These are phyloP conservation scores for Zapus hudsonius DNA, from an alignment of 2,113 vertebrate genomes.

Conservation along the genomic window DNA sequence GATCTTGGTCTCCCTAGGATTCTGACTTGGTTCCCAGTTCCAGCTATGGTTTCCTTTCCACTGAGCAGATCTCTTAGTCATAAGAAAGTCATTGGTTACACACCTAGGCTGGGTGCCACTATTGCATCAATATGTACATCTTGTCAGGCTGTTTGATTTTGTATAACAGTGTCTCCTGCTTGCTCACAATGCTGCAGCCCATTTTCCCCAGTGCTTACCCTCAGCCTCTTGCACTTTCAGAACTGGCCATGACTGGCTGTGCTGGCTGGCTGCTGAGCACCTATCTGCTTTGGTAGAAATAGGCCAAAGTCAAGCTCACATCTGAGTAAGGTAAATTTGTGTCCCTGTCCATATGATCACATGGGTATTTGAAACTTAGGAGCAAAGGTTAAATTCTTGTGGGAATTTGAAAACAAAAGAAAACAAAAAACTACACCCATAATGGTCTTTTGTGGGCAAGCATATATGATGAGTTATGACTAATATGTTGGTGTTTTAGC, in stretches of 20 bases:
- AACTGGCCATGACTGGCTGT: neutral
- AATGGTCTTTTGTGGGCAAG: neutral
- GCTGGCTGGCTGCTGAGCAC: neutral
- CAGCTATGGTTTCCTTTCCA: too few relatives aligned
- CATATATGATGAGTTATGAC: neutral
- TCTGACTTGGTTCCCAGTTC: too few relatives aligned
- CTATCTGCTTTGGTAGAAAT: neutral
- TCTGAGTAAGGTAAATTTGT: neutral
- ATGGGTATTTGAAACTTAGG: neutral
- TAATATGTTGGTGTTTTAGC: neutral
- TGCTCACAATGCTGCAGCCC: too few relatives aligned
- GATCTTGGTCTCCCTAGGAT: too few relatives aligned
- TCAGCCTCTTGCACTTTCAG: neutral
- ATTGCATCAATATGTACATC: too few relatives aligned
- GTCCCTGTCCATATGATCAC: neutral
- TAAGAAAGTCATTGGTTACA: too few relatives aligned
- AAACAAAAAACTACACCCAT: neutral
- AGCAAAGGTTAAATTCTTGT: slow-evolving; percentile 11
- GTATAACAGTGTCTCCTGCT: too few relatives aligned
- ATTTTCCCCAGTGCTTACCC: too few relatives aligned
- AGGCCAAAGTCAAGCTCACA: neutral
- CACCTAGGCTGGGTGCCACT: too few relatives aligned
- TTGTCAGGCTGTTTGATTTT: too few relatives aligned
- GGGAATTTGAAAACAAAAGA: slow-evolving; percentile 2
- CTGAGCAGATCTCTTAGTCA: too few relatives aligned